phyloP scores from a whole-genome alignment of 2,797 vertebrate species.

The Nannoperca obscura region DNA sequence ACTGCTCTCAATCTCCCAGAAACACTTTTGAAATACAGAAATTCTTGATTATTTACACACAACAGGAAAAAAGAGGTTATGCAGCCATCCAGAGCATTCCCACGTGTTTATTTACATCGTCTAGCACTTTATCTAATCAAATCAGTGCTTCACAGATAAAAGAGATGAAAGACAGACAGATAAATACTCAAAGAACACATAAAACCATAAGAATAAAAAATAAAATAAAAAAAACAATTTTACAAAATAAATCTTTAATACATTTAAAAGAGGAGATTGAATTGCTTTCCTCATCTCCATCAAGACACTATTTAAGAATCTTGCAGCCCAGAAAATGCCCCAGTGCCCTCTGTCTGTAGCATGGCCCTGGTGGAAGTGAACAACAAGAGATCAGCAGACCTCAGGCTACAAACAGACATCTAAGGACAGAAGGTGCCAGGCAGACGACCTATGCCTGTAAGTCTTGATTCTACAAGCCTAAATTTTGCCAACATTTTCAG shows the following conservation, averaged over 20 bases:
- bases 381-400: constrained; percentile 1
- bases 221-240: neutral
- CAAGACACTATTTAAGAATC: neutral
- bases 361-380: constrained; percentile 9
- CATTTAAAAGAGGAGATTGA: neutral
- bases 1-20: constrained; percentile 49
- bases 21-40: constrained; percentile 39
- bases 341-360: constrained; percentile 5
- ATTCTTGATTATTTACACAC: constrained; percentile 35
- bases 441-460: neutral
- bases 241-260: neutral
- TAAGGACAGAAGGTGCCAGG: neutral
- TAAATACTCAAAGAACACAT: neutral
- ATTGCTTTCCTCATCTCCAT: constrained; percentile 4
- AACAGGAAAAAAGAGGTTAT: constrained; percentile 27
- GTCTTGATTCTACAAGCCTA: constrained; percentile 5
- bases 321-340: constrained; percentile 6
- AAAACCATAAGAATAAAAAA: neutral
- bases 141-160: neutral
- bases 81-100: neutral
- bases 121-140: neutral
- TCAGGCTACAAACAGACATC: neutral
- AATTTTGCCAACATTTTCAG: neutral
- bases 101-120: neutral
- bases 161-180: neutral